Evolutionary conservation across 2,797 vertebrate genomes (phyloP), one percentile per base, ranked within the genome.

Genomic region (Coilia nasus): DNA sequence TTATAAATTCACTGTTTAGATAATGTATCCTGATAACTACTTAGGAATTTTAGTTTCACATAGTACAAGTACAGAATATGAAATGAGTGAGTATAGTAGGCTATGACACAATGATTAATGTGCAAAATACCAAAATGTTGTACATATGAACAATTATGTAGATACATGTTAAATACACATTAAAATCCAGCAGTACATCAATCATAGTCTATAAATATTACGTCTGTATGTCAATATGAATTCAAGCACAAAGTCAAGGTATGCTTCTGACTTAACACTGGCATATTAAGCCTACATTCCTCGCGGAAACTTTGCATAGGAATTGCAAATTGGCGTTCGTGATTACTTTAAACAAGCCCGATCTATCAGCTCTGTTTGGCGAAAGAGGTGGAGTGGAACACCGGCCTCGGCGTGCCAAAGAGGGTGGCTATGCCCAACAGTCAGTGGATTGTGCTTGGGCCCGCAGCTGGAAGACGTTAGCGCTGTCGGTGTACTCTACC

Each of bases 401-500:
- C 19, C 17, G 71, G 31, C 35, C 17, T 6, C 19, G 71, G 71
- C 44, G 71, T 78, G 71, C 35, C 35, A 78, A 15, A 41, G 67
- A 41, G 19, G 31, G 6, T 78, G 71, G 15, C 35, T 78, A 44
- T 41, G 9, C 50, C 35, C 19, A 78, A 78, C 71, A 78, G 71
- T 78, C 35, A 44, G 71, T 7, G 71, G 31, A 78, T 44, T 78
- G 71, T 78, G 6, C 17, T 44, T 78, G 17, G 35, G 19, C 71
- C 15, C 6, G 35, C 71, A 78, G 71, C 71, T 78, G 71, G 71
- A 78, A 78, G 15, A 44, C 31, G 71, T 78, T 78, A 78, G 17
- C 35, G 71, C 31, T 78, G 35, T 19, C 41, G 31, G 35, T 78
- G 71, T 78, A 41, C 31, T 41, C 71, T 44, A 78, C 71, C 71